A percentile compares a stretch with the other conserved stretches of the same genome.
These are phyloP conservation scores for Eupleurogrammus muticus DNA, from an alignment of 2,797 vertebrate species.

Conservation along the genomic window DNA sequence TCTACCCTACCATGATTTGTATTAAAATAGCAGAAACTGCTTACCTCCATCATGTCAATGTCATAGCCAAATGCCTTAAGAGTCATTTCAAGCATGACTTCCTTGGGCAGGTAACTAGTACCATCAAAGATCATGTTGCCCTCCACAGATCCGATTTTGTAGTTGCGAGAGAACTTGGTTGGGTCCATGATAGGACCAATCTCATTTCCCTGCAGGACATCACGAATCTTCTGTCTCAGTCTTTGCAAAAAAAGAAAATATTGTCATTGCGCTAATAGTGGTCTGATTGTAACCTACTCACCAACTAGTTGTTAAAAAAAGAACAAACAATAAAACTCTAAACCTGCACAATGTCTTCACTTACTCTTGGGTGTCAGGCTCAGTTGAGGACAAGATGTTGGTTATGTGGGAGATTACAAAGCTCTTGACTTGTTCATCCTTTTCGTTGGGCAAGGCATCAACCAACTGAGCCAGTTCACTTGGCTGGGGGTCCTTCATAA, in stretches of 20 bases:
- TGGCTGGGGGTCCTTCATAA: constrained; percentile 89
- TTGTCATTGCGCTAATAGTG: background rate
- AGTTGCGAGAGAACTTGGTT: constrained; percentile 90
- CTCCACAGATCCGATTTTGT: constrained; percentile 86
- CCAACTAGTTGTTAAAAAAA: background rate
- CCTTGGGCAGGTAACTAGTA: constrained; percentile 88
- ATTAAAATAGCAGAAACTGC: background rate
- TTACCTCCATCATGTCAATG: constrained; percentile 94
- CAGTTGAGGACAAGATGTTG: constrained; percentile 90
- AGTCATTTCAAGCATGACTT: constrained; percentile 93
- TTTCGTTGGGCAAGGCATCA: constrained; percentile 80
- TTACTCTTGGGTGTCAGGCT: constrained; percentile 84
- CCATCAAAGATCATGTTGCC: constrained; percentile 93
- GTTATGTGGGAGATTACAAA: constrained; percentile 91
- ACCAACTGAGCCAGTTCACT: constrained; percentile 83
- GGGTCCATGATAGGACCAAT: constrained; percentile 84
- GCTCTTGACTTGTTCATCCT: constrained; percentile 88
- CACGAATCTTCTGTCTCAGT: constrained; percentile 84
- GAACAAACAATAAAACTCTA: background rate
- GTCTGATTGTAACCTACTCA: background rate
- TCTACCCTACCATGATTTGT: background rate
- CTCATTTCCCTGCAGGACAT: constrained; percentile 84
- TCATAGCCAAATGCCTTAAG: constrained; percentile 88
- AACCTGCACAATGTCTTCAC: constrained; percentile 47
- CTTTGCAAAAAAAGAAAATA: constrained; percentile 70